Base-by-base conservation (phyloP, 2,797 vertebrate genomes). In the Scolopax rusticola region DNA sequence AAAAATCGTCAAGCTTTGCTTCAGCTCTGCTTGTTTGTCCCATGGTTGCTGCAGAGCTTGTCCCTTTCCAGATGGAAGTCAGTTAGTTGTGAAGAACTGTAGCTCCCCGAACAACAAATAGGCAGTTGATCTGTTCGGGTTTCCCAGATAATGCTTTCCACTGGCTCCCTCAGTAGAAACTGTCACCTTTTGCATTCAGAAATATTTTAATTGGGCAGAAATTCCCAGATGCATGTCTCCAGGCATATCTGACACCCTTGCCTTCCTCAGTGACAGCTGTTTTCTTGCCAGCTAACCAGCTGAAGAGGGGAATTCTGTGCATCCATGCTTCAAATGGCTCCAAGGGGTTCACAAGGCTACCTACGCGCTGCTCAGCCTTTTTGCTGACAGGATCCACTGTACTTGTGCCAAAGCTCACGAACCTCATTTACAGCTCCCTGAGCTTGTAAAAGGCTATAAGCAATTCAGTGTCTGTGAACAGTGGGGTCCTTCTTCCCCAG, bases 181-280 rank as follows among this genome's bases (percentile, higher is more conserved):
- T 12, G 2, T 87, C 73, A 73, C 81, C 83, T 91, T 93, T 65
- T 94, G 83, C 57, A 0, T 82, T 95, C 83, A 76, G 80, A 95
- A 95, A 69, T 89, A 86, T 78, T 95, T 88, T 76, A 94, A 93
- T 93, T 90, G 90, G 80, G 74, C 74, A 96, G 89, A 91, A 95
- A 88, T 96, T 79, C 93, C 91, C 83, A 74, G 67, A 82, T 81
- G 85, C 36, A 1, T 53, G 43, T 91, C 88, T 89, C 59, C 63
- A 84, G 84, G 85, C 88, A 17, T 82, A 95, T 90, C 64, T 91
- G 94, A 89, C 82, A 84, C 84, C 41, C 82, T 65, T 92, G 89
- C 65, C 79, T 93, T 84, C 78, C 36, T 83, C 53, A 14, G 70
- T 80, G 70, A 90, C 91, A 93, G 92, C 92, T 96, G 89, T 80